Evolutionary conservation across 2,113 vertebrate genomes (phyloP).

Genomic region (Limnothrissa miodon): DNA sequence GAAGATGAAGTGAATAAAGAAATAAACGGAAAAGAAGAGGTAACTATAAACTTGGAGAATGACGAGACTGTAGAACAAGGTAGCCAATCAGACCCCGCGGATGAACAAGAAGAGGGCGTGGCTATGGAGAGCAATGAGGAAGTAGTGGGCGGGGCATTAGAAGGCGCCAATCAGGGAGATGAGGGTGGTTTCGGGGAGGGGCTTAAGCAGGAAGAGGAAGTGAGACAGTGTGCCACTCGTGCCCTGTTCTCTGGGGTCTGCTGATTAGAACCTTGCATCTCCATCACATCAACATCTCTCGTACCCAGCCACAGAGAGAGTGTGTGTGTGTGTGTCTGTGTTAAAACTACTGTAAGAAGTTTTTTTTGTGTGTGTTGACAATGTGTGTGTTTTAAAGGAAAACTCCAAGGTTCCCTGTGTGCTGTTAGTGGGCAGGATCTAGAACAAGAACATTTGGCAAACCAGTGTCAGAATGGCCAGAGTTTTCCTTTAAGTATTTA

Average conservation of each 20-base stretch:
- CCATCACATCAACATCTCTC: no score
- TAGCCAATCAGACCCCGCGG: slow-evolving; percentile 30
- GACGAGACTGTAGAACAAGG: slow-evolving; percentile 21
- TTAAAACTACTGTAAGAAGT: no score
- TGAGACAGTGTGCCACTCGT: not conserved
- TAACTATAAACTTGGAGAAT: slow-evolving; percentile 30
- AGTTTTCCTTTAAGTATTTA: not conserved
- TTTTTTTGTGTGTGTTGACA: no score
- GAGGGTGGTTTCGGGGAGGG: not conserved
- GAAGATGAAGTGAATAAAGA: slow-evolving; percentile 58
- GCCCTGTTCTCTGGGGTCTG: slow-evolving; percentile 70
- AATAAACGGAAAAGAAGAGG: slow-evolving; percentile 42
- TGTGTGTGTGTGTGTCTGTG: no score
- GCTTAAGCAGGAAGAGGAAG: slow-evolving; percentile 33
- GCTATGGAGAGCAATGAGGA: slow-evolving; percentile 22
- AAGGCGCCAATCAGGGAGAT: slow-evolving; percentile 22
- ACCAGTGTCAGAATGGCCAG: not conserved
- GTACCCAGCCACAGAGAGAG: no score
- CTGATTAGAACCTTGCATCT: slow-evolving; percentile 46
- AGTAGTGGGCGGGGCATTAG: not conserved
- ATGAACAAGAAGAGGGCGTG: slow-evolving; percentile 33
- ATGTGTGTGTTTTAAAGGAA: no score
- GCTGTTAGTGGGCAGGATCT: no score
- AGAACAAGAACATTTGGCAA: no score
- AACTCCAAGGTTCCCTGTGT: no score